Base-by-base conservation (phyloP, 2,888 invertebrate genomes). In the Acronicta alni region DNA sequence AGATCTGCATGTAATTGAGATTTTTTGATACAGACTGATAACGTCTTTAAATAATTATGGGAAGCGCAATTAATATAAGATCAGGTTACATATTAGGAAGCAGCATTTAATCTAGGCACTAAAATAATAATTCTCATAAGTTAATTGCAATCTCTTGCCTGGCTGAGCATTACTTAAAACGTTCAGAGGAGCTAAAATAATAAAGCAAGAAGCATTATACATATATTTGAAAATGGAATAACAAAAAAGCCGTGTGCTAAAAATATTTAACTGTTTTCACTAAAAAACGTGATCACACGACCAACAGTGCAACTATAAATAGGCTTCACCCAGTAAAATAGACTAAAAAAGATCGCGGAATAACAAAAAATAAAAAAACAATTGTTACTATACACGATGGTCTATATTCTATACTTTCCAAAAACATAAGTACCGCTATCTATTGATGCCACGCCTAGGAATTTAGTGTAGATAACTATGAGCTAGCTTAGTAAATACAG, bases 401-500 rank as follows among this genome's bases (percentile, higher is more conserved):
- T 18, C 4, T 44, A 18, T 10, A 51, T 37, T 18, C 4, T 44
- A 18, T 10, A 51, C 39, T 66, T 67, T 53, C 41, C 43, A 14
- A 37, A 66, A 45, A 35, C 35, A 48, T 26, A 3, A n/a, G n/a
- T 41, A 49, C 48, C 26, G 42, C 49, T 59, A 60, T 44, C 43
- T 32, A 47, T 45, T 52, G 52, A 52, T 8, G 10, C 53, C 60
- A 59, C 67, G 44, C 56, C 68, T 45, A 38, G 45, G 14, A 42
- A 58, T 65, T 70, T 67, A 67, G 47, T 45, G 44, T 18, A 42
- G 51, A 48, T 46, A 71, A n/a, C n/a, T n/a, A n/a, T n/a, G n/a
- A n/a, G 52, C 67, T 66, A 55, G 60, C n/a, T 51, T 45, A 58
- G 71, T 71, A 71, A 74, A 70, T 75, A 62, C 67, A 74, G 68